Evolutionary conservation across 2,797 vertebrate genomes (phyloP), one percentile per base, ranked within the genome.

Genomic region (Varecia variegata): DNA sequence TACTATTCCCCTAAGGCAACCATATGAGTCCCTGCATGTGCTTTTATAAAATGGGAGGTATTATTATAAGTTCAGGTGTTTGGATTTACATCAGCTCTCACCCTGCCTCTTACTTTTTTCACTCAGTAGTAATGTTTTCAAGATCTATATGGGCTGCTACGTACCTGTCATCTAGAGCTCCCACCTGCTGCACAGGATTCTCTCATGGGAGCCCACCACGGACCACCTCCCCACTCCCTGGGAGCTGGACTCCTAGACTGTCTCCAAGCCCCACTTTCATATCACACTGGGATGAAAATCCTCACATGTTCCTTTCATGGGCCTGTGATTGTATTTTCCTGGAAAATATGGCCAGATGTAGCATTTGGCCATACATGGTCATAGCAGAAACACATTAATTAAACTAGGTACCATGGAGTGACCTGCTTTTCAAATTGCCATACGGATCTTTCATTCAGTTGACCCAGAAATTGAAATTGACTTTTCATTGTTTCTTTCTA

Each of bases 391-490:
- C 14, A 38, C 32, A 13, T 40, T 76, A 62, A 89, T 88, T 52
- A 54, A 90, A 60, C 7, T 27, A 68, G 52, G 70, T 35, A 13
- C 27, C 60, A 14, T 5, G 15, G 40, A 43, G 65, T 77, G 35
- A 50, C 52, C 43, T 43, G 52, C 12, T 91, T 81, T 62, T 50
- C 13, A 80, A 93, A 83, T 6, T 30, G 15, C 12, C 71, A 47
- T 12, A 32, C 18, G 32, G 77, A 40, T 45, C 84, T 40, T 93
- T 52, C 58, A 56, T 68, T 93, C n/a, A 25, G 52, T 88, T 81
- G 74, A 40, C 68, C 25, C 54, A 88, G 80, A 82, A 92, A 94
- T 3, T 82, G 73, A 92, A 92, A 95, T 20, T 14, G 92, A 90
- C 77, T 90, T 90, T 43, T 70, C 81, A 54, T 79, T 47, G 76